Base-by-base conservation (phyloP, 2,797 vertebrate species). In the Diplodus sargus region DNA sequence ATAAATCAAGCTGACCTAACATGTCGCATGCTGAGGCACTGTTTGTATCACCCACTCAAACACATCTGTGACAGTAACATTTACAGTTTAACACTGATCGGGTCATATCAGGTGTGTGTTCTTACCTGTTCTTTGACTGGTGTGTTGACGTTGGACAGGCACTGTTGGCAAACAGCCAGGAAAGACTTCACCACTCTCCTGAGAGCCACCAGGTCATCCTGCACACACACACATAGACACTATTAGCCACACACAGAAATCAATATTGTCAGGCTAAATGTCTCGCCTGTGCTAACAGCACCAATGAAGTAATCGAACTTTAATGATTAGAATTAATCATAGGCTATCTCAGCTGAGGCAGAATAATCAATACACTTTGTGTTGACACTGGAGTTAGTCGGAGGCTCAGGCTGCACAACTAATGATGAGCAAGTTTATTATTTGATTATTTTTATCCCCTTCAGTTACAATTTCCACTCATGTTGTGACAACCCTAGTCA, bases 171-270 rank as follows among this genome's bases (percentile, higher is more conserved):
- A 80, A 99, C 97, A 14, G 98, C 98, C 87, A 99, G 92, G 81
- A 99, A 99, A 34, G 98, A 98, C 94, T 99, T 99, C 86, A 99
- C 97, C 76, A 98, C 98, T 93, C 98, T 97, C 89, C 98, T 97
- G 78, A 99, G 95, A 53, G 97, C 96, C 87, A 99, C 76, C 70
- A 99, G 95, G 93, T 99, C 98, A 30, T 99, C 98, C 98, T 99
- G 70, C 18, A 45, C 0, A 68, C 52, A 78, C 51, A 68, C 48
- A 68, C 30, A 85, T 42, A 76, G 34, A 63, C 23, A 28, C 63
- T 62, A 70, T 79, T 20, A 83, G 39, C 2, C 42, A 71, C 51
- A 52, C 45, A 65, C 12, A 54, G 59, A 10, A 70, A 80, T 83
- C 65, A 1, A 82, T 83, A 58, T 56, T 57, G 23, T 73, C 75